A percentile compares a stretch with the other conserved stretches of the same genome.
Conservation (phyloP, 1,140 invertebrate species). For the Maniola jurtina region DNA sequence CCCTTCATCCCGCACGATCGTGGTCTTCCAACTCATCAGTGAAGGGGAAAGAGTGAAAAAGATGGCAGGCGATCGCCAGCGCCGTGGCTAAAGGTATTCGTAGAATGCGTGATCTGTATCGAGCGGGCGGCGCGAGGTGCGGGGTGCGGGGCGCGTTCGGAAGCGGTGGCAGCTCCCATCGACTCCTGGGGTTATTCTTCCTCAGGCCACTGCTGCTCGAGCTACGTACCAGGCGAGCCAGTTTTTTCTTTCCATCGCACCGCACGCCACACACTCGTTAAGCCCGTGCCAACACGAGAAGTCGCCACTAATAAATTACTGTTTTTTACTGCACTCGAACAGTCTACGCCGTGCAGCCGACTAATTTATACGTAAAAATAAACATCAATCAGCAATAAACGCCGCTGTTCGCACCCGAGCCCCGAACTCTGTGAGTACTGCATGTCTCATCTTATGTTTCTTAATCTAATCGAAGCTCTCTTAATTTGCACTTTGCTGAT, state of each 20-base stretch:
- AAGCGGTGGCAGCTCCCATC: conserved; percentile 78
- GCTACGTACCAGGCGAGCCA: conserved; percentile 72
- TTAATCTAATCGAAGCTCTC: conserved; percentile 52
- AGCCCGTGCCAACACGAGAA: conserved; percentile 75
- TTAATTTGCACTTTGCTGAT: conserved; percentile 43
- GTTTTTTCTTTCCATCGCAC: conserved; percentile 71
- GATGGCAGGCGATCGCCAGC: conserved; percentile 62
- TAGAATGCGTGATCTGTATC: conserved; percentile 79
- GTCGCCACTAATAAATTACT: conserved; percentile 77
- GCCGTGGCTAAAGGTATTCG: conserved; percentile 71
- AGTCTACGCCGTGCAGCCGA: conserved; percentile 71
- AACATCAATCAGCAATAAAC: conserved; percentile 73
- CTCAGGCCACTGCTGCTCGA: conserved; percentile 78
- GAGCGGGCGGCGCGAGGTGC: conserved; percentile 53
- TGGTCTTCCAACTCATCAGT: conserved; percentile 54
- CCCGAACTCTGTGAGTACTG: conserved; percentile 72
- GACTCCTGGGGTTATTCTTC: conserved; percentile 80
- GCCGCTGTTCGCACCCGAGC: conserved; percentile 66
- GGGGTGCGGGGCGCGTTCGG: conserved; percentile 74
- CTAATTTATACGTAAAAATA: conserved; percentile 77
- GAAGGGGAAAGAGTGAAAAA: conserved; percentile 62
- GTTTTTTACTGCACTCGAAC: conserved; percentile 73
- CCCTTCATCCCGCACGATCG: conserved; percentile 54
- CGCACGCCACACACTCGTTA: conserved; percentile 73
- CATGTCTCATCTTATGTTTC: conserved; percentile 48